These are phyloP conservation scores for Fragum sueziense DNA, from an alignment of 2,888 invertebrate species.

Conservation along the genomic window DNA sequence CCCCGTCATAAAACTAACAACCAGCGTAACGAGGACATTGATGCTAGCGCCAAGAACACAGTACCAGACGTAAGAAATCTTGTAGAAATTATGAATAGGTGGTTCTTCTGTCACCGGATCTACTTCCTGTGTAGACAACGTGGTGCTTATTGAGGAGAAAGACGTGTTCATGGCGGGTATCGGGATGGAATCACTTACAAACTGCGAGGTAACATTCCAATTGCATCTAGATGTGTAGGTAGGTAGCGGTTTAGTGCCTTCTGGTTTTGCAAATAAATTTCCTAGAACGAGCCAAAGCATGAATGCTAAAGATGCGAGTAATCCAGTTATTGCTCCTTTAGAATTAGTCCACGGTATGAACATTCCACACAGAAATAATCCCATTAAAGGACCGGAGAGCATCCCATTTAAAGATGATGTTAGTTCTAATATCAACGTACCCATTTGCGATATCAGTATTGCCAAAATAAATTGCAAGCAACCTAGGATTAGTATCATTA, in stretches of 20 bases:
- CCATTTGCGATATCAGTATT: neutral
- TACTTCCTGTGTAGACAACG: neutral
- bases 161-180: neutral
- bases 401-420: neutral
- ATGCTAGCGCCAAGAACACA: conserved; percentile 57
- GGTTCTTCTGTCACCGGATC: conserved; percentile 18
- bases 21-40: conserved; percentile 50
- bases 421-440: neutral
- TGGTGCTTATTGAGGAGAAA: neutral
- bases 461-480: neutral
- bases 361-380: conserved; percentile 13
- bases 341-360: conserved; percentile 22
- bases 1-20: conserved; percentile 62
- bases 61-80: conserved; percentile 65
- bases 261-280: neutral
- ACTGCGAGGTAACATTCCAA: conserved; percentile 11
- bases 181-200: neutral
- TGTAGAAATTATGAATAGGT: conserved; percentile 56
- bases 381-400: conserved; percentile 14
- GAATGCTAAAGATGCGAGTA: conserved; percentile 6
- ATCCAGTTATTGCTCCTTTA: conserved; percentile 1
- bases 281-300: conserved; percentile 19
- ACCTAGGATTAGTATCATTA: neutral
- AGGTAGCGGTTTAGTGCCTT: neutral
- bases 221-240: conserved; percentile 6